phyloP scores from a whole-genome alignment of 2,113 vertebrate genomes.

The Grantiella picta region DNA sequence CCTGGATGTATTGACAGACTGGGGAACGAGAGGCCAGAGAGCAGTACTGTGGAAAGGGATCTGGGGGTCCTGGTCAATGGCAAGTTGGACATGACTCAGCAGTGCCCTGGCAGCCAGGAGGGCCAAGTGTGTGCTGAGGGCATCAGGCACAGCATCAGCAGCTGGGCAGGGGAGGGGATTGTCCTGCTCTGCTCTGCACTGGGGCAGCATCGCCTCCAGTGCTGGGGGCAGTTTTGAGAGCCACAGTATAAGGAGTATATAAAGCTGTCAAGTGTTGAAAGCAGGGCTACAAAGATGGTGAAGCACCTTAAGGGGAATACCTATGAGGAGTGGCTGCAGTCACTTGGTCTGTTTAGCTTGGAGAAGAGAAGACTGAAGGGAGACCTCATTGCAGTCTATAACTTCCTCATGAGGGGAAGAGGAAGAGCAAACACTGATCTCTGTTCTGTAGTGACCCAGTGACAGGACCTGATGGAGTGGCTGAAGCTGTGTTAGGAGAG shows the following conservation, averaged over 20 bases:
- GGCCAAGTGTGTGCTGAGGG: fast-evolving
- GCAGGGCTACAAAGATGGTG: background rate
- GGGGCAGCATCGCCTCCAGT: fast-evolving
- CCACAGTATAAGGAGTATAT: background rate
- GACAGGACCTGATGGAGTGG: background rate
- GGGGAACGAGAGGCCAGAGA: background rate
- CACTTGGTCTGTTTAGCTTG: background rate
- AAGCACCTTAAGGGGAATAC: fast-evolving
- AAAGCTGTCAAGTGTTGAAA: background rate
- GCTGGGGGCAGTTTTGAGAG: background rate
- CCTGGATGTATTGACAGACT: background rate
- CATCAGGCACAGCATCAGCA: background rate
- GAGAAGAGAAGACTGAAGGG: background rate
- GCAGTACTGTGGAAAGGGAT: fast-evolving
- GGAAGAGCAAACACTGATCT: background rate
- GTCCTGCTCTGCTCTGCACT: background rate
- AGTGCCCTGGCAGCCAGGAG: background rate
- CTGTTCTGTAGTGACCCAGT: background rate
- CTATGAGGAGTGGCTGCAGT: background rate
- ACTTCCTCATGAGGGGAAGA: background rate
- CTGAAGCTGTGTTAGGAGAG: background rate
- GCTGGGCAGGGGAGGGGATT: fast-evolving
- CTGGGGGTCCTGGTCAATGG: fast-evolving
- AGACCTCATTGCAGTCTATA: background rate
- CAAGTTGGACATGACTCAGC: background rate